Base-by-base conservation (phyloP, 2,797 vertebrate genomes). In the Vipera latastei region DNA sequence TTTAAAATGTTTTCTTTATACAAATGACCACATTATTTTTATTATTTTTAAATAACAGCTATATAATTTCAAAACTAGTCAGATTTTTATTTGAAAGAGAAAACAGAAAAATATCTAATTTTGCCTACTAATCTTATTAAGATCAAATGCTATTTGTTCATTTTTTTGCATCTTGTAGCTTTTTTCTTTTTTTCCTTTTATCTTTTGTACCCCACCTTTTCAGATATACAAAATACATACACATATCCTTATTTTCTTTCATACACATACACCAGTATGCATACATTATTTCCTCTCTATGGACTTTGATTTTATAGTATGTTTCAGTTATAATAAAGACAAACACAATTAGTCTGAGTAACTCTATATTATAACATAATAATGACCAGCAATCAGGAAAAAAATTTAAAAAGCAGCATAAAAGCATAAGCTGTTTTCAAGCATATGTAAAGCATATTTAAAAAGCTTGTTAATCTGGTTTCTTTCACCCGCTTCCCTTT, bases 301-400 rank as follows among this genome's bases (percentile, higher is more conserved):
- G 61, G 89, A 91, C 69, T 91, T 94, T 51, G 0, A 73, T 48
- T 92, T 96, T 94, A 93, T 93, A 94, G 87, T 93, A 25, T 86
- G 55, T 83, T 95, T 87, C 92, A 92, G 91, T 90, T 83, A 85
- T 61, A 92, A 89, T 91, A 89, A 91, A 96, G 89, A 91, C 94
- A 96, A 95, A 83, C 78, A 90, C 6, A 38, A 63, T 91, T 95
- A 93, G 95, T 95, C 87, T 93, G 90, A 55, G 51, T 51, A 94
- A 96, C 95, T 93, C 93, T 89, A 26, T 91, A 93, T 92, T 4
- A 92, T 86, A 85, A 13, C 55, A 38, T 57, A n/a, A n/a, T 57
- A 86, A 94, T 91, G 92, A 89, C 88, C 0, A 57, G 16, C 65
- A 63, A 73, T 13, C 18, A 25, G 44, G 13, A 5, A 28, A 59